Percentiles rank a stretch among this genome's conserved stretches.
Evolutionary conservation across 2,888 invertebrate species (phyloP).

Genomic region (Halictus ligatus): DNA sequence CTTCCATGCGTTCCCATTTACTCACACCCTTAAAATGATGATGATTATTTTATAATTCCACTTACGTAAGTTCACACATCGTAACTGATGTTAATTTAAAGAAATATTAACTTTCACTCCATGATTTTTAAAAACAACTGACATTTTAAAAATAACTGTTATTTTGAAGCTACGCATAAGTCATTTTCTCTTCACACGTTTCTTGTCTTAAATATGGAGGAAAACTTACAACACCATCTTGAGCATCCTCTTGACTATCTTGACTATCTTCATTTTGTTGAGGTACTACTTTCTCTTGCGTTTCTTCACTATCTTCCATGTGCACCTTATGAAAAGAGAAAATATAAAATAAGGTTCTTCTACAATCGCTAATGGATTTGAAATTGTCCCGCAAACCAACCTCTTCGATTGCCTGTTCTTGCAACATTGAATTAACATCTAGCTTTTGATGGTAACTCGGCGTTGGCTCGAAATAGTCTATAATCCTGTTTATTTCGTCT

Average conservation of each 20-base stretch:
- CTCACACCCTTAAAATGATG: conserved; percentile 78
- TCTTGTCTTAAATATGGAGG: not conserved
- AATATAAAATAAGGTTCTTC: conserved; percentile 14
- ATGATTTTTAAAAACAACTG: not conserved
- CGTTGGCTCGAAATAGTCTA: conserved; percentile 90
- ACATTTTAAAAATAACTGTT: not conserved
- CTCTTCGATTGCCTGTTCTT: conserved; percentile 92
- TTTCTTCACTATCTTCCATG: conserved; percentile 79
- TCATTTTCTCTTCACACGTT: not conserved
- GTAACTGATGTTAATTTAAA: no score
- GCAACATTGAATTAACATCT: conserved; percentile 93
- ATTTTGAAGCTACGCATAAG: not conserved
- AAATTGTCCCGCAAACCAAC: conserved; percentile 82
- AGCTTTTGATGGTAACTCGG: conserved; percentile 93
- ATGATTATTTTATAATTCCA: not conserved
- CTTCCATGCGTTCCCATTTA: conserved; percentile 83
- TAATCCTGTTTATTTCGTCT: conserved; percentile 91
- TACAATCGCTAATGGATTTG: not conserved
- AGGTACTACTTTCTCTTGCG: conserved; percentile 54
- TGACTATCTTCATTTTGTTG: conserved; percentile 80
- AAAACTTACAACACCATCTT: conserved; percentile 71
- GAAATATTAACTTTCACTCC: not conserved
- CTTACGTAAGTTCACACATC: not conserved
- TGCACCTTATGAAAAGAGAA: conserved; percentile 77
- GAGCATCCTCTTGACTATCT: conserved; percentile 80